phyloP scores from a whole-genome alignment of 2,113 vertebrate species.

The Oncorhynchus masou region DNA sequence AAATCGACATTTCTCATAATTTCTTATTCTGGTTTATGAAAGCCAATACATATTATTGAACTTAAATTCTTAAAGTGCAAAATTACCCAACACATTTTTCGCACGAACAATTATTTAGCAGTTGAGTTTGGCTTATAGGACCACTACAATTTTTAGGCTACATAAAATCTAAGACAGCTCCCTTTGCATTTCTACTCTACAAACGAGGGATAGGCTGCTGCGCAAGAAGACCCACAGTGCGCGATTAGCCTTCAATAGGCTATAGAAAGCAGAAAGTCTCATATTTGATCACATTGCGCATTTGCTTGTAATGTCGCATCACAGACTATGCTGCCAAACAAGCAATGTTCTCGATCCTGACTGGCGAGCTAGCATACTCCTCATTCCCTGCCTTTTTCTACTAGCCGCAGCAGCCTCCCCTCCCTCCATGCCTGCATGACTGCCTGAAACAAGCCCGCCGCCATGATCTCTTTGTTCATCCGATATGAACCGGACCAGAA shows the following conservation, averaged over 20 bases:
- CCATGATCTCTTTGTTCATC: slow-evolving; percentile 80
- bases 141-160: not conserved
- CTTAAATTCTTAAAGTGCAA: too few species aligned
- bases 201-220: not conserved
- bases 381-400: slow-evolving; percentile 10
- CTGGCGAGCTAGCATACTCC: slow-evolving; percentile 27
- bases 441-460: slow-evolving; percentile 67
- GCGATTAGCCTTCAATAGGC: not conserved
- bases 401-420: slow-evolving; percentile 65
- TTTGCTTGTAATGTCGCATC: not conserved
- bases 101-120: too few species aligned
- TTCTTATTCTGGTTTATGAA: too few species aligned
- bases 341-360: not conserved
- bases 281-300: not conserved
- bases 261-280: not conserved
- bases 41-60: too few species aligned
- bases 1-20: too few species aligned
- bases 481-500: slow-evolving; percentile 67
- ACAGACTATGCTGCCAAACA: not conserved
- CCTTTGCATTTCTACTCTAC: not conserved
- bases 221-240: not conserved
- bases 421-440: slow-evolving; percentile 60
- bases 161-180: not conserved
- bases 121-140: too few species aligned
- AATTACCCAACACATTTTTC: too few species aligned